Evolutionary conservation across 2,888 invertebrate genomes (phyloP).

Genomic region (Pristionchus entomophagus): DNA sequence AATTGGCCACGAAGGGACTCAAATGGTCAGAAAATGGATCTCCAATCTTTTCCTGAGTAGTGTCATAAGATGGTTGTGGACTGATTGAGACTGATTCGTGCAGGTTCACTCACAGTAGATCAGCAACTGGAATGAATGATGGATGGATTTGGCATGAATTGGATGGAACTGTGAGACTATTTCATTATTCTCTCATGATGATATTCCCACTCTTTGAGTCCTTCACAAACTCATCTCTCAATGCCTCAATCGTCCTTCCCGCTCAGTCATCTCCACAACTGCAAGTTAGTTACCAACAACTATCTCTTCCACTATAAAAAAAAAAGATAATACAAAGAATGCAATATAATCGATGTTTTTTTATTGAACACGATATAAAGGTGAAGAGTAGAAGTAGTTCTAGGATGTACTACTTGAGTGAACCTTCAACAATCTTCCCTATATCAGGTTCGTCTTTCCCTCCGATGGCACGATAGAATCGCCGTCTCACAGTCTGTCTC

Average conservation of each 20-base stretch:
- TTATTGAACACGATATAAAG: too few species aligned
- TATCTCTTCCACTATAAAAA: too few species aligned
- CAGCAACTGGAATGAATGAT: constrained; percentile 42
- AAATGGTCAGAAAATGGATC: constrained; percentile 2
- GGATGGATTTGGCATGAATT: constrained; percentile 46
- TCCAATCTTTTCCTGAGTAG: too few species aligned
- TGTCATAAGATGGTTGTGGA: too few species aligned
- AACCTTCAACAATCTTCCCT: not conserved
- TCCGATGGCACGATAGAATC: constrained; percentile 26
- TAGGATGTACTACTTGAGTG: not conserved
- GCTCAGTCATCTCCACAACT: constrained; percentile 45
- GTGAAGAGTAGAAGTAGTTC: too few species aligned
- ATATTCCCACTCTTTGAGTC: constrained; percentile 9
- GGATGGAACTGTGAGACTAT: not conserved
- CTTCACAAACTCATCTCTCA: constrained; percentile 25
- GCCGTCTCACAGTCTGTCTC: constrained; percentile 39
- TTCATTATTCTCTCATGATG: not conserved
- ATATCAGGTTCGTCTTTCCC: constrained; percentile 31
- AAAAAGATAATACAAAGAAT: too few species aligned
- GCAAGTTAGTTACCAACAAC: not conserved
- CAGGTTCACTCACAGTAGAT: constrained; percentile 38
- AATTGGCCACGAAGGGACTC: constrained; percentile 19
- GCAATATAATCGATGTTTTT: too few species aligned
- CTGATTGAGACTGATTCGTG: not conserved
- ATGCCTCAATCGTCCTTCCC: constrained; percentile 37